Conservation (phyloP, 2,797 vertebrate genomes). For the Ispidina lecontei region DNA sequence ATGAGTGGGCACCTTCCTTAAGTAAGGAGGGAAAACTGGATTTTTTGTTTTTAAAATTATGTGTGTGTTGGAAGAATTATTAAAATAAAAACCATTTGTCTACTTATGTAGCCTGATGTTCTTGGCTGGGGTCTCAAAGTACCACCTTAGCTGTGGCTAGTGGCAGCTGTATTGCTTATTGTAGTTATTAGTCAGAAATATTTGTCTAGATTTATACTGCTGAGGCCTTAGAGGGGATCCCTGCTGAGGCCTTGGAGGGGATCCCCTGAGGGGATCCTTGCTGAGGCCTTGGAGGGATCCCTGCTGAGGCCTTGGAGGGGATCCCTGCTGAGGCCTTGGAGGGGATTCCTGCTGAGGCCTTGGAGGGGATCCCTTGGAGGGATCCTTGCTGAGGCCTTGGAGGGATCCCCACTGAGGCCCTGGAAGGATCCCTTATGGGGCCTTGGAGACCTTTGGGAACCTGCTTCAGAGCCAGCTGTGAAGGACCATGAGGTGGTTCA, state of each 20-base stretch:
- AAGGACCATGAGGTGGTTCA: background rate
- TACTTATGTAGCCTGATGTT: background rate
- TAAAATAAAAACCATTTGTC: background rate
- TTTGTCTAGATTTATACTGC: background rate
- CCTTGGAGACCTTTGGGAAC: background rate
- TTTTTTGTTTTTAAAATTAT: background rate
- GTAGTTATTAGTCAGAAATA: background rate
- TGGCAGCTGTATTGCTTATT: rapidly evolving
- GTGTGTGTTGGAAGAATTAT: background rate
- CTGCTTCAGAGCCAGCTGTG: background rate
- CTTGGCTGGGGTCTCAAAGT: background rate
- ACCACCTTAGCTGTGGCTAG: background rate
- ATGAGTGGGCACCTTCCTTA: background rate
- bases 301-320: no score
- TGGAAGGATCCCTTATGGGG: no score
- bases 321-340: no score
- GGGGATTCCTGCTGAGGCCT: no score
- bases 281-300: no score
- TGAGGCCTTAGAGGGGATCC: background rate
- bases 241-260: background rate
- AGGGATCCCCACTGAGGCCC: no score
- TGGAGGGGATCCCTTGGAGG: no score
- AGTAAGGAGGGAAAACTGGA: background rate
- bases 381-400: no score
- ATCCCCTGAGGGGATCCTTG: no score